Conservation (phyloP, 2,797 vertebrate genomes). For the Hephaestus fuliginosus region DNA sequence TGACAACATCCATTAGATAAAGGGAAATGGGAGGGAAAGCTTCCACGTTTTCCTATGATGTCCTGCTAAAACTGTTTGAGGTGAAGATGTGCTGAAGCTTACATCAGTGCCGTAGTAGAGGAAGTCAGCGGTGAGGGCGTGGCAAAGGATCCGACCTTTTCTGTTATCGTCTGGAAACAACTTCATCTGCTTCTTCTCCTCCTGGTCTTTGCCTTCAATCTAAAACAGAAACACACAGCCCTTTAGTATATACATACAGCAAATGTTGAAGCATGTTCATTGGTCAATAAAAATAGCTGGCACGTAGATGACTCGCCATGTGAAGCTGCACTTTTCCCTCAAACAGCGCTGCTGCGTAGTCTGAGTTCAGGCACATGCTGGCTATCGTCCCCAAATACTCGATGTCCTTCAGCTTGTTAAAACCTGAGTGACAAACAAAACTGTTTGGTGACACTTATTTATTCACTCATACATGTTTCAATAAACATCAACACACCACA, state of each 20-base stretch:
- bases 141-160: conserved; percentile 92
- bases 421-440: conserved; percentile 80
- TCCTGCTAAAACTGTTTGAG: not conserved
- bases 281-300: conserved; percentile 1
- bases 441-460: not conserved
- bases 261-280: not conserved
- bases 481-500: conserved; percentile 65
- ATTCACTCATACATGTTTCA: not conserved
- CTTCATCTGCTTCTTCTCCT: conserved; percentile 94
- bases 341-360: conserved; percentile 96
- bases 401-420: conserved; percentile 92
- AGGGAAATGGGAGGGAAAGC: not conserved
- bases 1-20: not conserved
- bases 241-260: not conserved
- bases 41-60: not conserved
- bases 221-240: conserved; percentile 65
- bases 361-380: conserved; percentile 93
- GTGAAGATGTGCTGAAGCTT: conserved; percentile 62
- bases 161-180: conserved; percentile 92
- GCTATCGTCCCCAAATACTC: conserved; percentile 96
- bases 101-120: conserved; percentile 97
- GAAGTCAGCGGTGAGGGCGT: conserved; percentile 94
- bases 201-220: conserved; percentile 92
- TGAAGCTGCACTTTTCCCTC: conserved; percentile 98
- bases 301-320: conserved; percentile 85